A percentile compares a stretch with the other conserved stretches of the same genome.
These are phyloP conservation scores for Pelobates fuscus DNA, from an alignment of 2,113 vertebrate species.

Conservation along the genomic window DNA sequence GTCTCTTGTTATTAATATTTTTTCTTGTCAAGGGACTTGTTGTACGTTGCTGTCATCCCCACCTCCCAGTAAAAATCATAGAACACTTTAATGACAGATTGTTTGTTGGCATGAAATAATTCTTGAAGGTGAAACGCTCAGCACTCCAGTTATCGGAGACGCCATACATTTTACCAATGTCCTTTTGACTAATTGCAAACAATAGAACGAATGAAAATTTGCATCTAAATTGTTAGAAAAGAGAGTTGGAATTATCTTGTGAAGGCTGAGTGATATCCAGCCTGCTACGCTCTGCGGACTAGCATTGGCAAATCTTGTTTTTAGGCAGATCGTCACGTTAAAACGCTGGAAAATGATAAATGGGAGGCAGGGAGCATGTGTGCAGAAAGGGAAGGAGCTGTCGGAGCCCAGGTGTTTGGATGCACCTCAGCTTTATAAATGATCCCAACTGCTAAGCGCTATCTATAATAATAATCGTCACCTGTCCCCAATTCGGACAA, in stretches of 20 bases:
- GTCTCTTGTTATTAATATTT: too few relatives aligned
- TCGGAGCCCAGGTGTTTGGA: slow-evolving; percentile 41
- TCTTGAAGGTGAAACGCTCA: too few relatives aligned
- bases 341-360: slow-evolving; percentile 12
- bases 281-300: not conserved
- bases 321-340: slow-evolving; percentile 29
- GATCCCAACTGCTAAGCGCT: slow-evolving; percentile 10
- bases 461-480: slow-evolving; percentile 29
- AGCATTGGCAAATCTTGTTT: slow-evolving; percentile 4
- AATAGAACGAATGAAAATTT: slow-evolving; percentile 24
- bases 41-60: too few relatives aligned
- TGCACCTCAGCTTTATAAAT: slow-evolving; percentile 38
- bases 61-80: too few relatives aligned
- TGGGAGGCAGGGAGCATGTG: slow-evolving; percentile 13
- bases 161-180: slow-evolving; percentile 12
- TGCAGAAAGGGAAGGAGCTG: slow-evolving; percentile 1
- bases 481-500: not conserved
- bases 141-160: too few relatives aligned
- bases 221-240: slow-evolving; percentile 29
- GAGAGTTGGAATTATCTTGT: not conserved
- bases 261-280: slow-evolving; percentile 13
- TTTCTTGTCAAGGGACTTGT: too few relatives aligned
- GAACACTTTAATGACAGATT: too few relatives aligned
- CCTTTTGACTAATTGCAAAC: slow-evolving; percentile 28
- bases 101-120: too few relatives aligned